A percentile compares a stretch with the other conserved stretches of the same genome.
Evolutionary conservation across 2,113 vertebrate species (phyloP).

Genomic region (Notothenia coriiceps): DNA sequence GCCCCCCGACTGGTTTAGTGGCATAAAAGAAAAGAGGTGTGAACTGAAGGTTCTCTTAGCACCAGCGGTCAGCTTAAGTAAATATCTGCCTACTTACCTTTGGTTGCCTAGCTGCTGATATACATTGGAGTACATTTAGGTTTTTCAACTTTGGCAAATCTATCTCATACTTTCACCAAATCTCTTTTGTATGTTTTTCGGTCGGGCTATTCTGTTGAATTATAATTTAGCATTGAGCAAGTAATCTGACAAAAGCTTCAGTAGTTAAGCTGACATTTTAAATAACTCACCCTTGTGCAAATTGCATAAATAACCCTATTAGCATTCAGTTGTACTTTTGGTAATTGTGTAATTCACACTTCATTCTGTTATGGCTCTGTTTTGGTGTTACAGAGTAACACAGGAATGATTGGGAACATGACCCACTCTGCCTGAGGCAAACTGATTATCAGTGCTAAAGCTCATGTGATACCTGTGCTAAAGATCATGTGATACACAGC

Average conservation of each 20-base stretch:
- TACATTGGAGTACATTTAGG: constrained; percentile 4
- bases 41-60: constrained; percentile 24
- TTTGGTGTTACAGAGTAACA: constrained; percentile 26
- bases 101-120: constrained; percentile 12
- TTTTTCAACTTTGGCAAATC: constrained; percentile 17
- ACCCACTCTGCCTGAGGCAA: constrained; percentile 35
- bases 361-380: background rate
- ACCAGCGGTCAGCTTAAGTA: constrained; percentile 31
- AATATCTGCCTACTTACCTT: constrained; percentile 31
- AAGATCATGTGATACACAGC: constrained; percentile 65
- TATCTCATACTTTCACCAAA: background rate
- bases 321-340: background rate
- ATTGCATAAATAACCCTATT: background rate
- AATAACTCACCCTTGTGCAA: background rate
- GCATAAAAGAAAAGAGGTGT: constrained; percentile 20
- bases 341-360: background rate
- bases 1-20: constrained; percentile 16
- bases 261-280: background rate
- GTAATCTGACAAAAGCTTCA: background rate
- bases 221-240: background rate
- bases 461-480: constrained; percentile 66
- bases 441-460: constrained; percentile 69
- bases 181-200: constrained; percentile 1
- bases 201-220: background rate
- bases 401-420: constrained; percentile 22